These are phyloP conservation scores for Pseudomugil tenellus DNA, from an alignment of 2,797 vertebrate species.

Conservation along the genomic window DNA sequence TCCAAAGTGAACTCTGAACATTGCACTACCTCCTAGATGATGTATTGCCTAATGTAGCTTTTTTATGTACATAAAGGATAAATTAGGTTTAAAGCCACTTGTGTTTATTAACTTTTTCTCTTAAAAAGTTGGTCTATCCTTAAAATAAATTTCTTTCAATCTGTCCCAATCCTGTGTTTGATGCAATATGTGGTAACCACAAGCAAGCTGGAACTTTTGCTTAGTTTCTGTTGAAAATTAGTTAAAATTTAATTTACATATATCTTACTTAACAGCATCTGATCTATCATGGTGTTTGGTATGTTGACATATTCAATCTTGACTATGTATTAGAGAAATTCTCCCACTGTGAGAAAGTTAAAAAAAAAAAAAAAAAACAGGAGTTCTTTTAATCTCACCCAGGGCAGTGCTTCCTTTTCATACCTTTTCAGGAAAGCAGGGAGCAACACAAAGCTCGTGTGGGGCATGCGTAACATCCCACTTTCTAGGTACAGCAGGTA, in stretches of 20 bases:
- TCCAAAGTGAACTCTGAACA: too few relatives aligned
- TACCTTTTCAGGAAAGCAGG: conserved; percentile 8
- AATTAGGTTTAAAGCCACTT: too few relatives aligned
- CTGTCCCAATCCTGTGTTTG: background rate
- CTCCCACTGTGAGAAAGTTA: conserved; percentile 24
- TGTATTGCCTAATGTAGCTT: too few relatives aligned
- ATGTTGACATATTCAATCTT: conserved; percentile 4
- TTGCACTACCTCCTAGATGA: too few relatives aligned
- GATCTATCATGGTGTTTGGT: background rate
- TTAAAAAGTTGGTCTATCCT: background rate
- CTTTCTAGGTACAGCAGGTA: conserved; percentile 23
- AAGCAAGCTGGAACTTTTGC: background rate
- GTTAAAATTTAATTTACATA: too few relatives aligned
- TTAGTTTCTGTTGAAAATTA: background rate
- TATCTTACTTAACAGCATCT: background rate
- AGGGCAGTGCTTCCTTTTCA: conserved; percentile 25
- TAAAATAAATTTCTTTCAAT: background rate
- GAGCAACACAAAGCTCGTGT: conserved; percentile 35
- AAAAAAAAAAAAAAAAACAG: background rate
- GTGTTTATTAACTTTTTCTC: background rate
- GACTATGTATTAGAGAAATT: background rate
- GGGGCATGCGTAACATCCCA: conserved; percentile 10
- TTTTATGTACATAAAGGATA: too few relatives aligned
- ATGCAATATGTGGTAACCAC: background rate
- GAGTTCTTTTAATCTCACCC: background rate